A percentile compares a stretch with the other conserved stretches of the same genome.
Conservation (phyloP, 1,140 invertebrate species). For the Bombus superbus region DNA sequence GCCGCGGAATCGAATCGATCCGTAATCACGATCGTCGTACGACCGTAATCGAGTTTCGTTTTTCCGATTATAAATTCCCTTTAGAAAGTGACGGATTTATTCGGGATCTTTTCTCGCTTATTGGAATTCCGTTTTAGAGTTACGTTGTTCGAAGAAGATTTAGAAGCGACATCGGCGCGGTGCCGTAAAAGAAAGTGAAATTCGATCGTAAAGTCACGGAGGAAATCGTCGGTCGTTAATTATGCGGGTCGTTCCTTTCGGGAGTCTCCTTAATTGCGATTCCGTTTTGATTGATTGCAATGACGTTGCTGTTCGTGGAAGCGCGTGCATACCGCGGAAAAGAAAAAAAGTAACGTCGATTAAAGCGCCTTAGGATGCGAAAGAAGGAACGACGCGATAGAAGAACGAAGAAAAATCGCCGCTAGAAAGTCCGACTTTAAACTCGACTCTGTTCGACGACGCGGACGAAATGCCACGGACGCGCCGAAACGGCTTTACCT, state of each 20-base stretch:
- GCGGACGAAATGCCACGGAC: too few species aligned
- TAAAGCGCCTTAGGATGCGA: background rate
- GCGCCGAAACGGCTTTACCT: too few species aligned
- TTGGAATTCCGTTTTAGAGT: background rate
- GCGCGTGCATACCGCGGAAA: background rate
- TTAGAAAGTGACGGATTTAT: background rate
- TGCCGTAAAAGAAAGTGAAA: conserved; percentile 48
- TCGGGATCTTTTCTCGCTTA: background rate
- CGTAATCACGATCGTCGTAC: background rate
- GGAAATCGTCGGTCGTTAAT: conserved; percentile 49
- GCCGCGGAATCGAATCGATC: background rate
- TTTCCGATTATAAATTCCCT: too few species aligned
- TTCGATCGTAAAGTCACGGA: conserved; percentile 50
- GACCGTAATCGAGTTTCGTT: background rate
- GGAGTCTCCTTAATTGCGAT: conserved; percentile 44
- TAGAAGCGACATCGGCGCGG: conserved; percentile 1
- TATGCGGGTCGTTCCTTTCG: conserved; percentile 41
- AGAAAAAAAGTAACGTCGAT: background rate
- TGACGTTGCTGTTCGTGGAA: conserved; percentile 31
- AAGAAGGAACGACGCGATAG: background rate
- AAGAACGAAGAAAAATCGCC: conserved; percentile 15
- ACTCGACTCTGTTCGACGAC: too few species aligned
- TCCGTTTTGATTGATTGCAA: conserved; percentile 48
- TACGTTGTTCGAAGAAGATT: conserved; percentile 10
- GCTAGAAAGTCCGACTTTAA: background rate